phyloP scores from a whole-genome alignment of 2,888 invertebrate genomes.

The Hemistola chrysoprasaria region DNA sequence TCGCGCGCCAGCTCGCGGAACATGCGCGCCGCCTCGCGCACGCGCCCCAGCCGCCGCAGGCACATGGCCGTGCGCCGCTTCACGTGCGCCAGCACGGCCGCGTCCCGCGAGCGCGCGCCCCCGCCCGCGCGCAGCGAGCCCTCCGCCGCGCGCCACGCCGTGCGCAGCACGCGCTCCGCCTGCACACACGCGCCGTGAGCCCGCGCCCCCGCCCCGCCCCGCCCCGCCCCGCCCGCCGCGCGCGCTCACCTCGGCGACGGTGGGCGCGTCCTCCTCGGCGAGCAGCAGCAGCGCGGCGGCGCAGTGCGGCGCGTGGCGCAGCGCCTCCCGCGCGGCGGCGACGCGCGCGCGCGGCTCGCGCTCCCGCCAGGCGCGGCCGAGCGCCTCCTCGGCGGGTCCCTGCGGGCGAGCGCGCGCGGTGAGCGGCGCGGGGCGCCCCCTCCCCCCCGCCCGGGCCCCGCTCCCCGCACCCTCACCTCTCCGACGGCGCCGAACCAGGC shows the following conservation, averaged over 20 bases:
- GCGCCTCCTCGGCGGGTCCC: conserved; percentile 92
- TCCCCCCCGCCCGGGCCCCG: conserved; percentile 95
- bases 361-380: conserved; percentile 95
- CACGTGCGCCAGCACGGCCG: conserved; percentile 96
- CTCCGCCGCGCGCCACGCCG: conserved; percentile 98
- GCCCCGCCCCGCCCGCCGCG: conserved; percentile 20
- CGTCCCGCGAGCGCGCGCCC: conserved; percentile 94
- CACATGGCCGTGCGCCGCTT: conserved; percentile 98
- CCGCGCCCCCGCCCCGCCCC: conserved; percentile 9
- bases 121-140: conserved; percentile 93
- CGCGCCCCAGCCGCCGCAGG: conserved; percentile 94
- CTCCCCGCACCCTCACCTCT: conserved; percentile 33
- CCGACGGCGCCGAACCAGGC: conserved; percentile 57
- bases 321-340: conserved; percentile 92
- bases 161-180: conserved; percentile 68
- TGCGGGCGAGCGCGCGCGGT: conserved; percentile 84
- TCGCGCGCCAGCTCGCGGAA: conserved; percentile 98
- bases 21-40: conserved; percentile 97
- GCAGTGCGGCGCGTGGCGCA: conserved; percentile 94
- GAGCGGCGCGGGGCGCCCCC: conserved; percentile 95
- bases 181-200: conserved; percentile 36
- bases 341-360: conserved; percentile 92
- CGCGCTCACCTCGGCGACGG: conserved; percentile 87
- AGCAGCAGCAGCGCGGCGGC: conserved; percentile 96
- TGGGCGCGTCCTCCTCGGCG: conserved; percentile 98